Evolutionary conservation across 2,113 vertebrate species (phyloP).

Genomic region (Pedionomus torquatus): DNA sequence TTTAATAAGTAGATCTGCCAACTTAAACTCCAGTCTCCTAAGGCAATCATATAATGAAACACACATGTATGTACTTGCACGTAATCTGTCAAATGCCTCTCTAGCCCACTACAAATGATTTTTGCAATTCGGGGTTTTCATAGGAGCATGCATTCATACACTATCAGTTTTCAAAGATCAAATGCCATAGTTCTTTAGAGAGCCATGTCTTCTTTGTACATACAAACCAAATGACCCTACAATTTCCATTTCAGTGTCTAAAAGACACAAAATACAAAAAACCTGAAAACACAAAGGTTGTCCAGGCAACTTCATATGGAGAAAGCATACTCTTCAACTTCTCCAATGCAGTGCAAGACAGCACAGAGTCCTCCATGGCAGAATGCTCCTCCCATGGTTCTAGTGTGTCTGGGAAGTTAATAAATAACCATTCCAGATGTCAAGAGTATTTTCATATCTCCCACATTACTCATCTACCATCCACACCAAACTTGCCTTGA

Average conservation of each 20-base stretch:
- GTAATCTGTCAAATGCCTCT: slow-evolving; percentile 67
- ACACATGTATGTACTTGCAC: slow-evolving; percentile 80
- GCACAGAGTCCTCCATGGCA: neutral
- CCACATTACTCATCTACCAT: neutral
- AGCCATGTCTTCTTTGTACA: neutral
- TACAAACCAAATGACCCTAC: neutral
- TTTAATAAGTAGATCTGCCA: slow-evolving; percentile 84
- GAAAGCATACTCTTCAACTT: neutral
- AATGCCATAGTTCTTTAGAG: neutral
- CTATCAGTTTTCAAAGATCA: neutral
- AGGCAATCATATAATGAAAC: slow-evolving; percentile 84
- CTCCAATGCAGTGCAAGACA: neutral
- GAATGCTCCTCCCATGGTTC: neutral
- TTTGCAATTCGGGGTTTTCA: slow-evolving; percentile 13
- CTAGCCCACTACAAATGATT: slow-evolving; percentile 49
- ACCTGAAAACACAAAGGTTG: neutral
- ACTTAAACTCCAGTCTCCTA: slow-evolving; percentile 82
- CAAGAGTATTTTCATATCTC: neutral
- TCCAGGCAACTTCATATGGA: neutral
- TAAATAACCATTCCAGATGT: neutral
- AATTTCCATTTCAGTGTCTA: neutral
- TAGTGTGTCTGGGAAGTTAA: neutral
- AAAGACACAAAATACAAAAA: neutral
- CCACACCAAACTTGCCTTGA: neutral
- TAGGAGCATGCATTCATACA: neutral